Percentiles rank a stretch among this genome's conserved stretches.
These are phyloP conservation scores for Ramphastos sulfuratus DNA, from an alignment of 2,113 vertebrate species.

Conservation along the genomic window DNA sequence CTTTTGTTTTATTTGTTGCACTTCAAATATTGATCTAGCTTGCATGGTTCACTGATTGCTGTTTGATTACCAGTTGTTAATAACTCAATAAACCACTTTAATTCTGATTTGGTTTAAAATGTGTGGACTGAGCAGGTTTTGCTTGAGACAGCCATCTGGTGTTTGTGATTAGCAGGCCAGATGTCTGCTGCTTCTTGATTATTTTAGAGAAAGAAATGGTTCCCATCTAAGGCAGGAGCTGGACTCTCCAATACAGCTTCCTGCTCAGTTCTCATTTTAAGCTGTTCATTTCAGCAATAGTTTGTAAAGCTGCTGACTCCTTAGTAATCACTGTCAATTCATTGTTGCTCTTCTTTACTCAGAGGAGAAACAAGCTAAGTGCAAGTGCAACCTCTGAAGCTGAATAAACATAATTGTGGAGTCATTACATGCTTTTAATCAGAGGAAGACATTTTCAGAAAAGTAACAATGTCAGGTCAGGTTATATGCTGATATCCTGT, in stretches of 20 bases:
- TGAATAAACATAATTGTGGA: neutral
- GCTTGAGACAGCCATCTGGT: neutral
- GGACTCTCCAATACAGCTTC: neutral
- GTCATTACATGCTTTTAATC: neutral
- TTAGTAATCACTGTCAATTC: neutral
- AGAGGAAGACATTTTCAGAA: neutral
- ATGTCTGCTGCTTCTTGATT: neutral
- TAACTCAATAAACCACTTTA: slow-evolving; percentile 1
- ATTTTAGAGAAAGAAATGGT: neutral
- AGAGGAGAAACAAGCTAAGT: neutral
- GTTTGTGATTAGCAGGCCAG: neutral
- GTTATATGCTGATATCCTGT: neutral
- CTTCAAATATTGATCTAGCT: neutral
- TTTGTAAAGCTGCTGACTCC: neutral
- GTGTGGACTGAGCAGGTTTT: neutral
- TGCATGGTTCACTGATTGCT: neutral
- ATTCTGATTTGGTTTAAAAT: neutral
- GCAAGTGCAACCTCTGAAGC: neutral
- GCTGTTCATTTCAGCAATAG: neutral
- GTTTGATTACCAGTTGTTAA: neutral
- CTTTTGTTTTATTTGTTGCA: neutral
- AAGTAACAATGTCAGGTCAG: neutral
- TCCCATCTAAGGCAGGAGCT: neutral
- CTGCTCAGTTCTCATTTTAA: neutral
- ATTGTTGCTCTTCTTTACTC: neutral